Evolutionary conservation across 1,140 invertebrate genomes (phyloP).

Genomic region (Teleogryllus occipitalis): DNA sequence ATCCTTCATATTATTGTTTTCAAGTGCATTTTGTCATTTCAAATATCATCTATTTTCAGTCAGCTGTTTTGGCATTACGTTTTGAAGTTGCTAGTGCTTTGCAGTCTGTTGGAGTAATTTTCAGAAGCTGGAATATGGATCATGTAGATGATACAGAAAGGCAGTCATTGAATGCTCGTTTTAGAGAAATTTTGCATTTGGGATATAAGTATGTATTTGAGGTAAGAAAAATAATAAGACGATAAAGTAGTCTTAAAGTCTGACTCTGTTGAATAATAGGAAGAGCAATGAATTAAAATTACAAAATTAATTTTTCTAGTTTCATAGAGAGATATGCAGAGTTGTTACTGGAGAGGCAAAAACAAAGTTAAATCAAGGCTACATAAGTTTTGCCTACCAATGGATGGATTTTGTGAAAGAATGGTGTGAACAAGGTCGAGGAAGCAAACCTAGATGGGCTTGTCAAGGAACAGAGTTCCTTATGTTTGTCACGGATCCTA

Average conservation of each 20-base stretch:
- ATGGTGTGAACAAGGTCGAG: slow-evolving; percentile 72
- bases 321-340: slow-evolving; percentile 70
- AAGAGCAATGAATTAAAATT: not conserved
- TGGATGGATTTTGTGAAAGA: slow-evolving; percentile 83
- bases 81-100: not conserved
- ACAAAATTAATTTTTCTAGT: slow-evolving; percentile 39
- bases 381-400: slow-evolving; percentile 67
- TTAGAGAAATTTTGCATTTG: slow-evolving; percentile 74
- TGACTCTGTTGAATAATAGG: not conserved
- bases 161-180: slow-evolving; percentile 46
- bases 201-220: slow-evolving; percentile 85
- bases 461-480: slow-evolving; percentile 79
- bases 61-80: not conserved
- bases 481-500: slow-evolving; percentile 69
- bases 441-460: slow-evolving; percentile 75
- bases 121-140: slow-evolving; percentile 25
- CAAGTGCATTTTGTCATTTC: no score
- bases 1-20: no score
- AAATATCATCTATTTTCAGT: not conserved
- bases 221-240: slow-evolving; percentile 35
- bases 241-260: not conserved
- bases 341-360: slow-evolving; percentile 44
- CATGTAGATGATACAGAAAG: slow-evolving; percentile 49
- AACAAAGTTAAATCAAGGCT: slow-evolving; percentile 36
- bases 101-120: not conserved